Base-by-base conservation (phyloP, 2,113 vertebrate species). In the Turnix velox region DNA sequence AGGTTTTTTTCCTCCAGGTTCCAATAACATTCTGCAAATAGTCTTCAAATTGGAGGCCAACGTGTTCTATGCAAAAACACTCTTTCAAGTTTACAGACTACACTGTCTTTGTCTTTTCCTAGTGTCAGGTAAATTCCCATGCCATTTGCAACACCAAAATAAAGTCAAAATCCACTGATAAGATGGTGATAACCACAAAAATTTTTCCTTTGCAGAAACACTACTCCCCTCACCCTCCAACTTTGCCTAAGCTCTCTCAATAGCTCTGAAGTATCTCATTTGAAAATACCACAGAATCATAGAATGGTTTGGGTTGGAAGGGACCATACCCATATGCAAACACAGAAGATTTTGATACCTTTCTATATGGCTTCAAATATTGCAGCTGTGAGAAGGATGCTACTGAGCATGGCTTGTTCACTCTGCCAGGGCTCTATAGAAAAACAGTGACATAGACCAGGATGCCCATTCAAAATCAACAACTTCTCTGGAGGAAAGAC, bases 401-500 rank as follows among this genome's bases (percentile, higher is more conserved):
- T 79, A 30, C 7, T 20, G 18, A 72, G 52, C 15, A 5, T 7
- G n/a, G 22, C 28, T 79, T 68, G 18, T 62, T 22, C 28, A 33
- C 49, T 37, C 12, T 76, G 45, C 17, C 37, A 61, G 65, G 19
- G 17, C 14, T 71, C 30, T 39, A 18, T 16, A 40, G 49, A 46
- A 62, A 69, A 33, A 3, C 14, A 48, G 25, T 17, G 31, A 55
- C 37, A 46, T 33, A 18, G 91, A 19, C 15, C 43, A 88, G 57
- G 45, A 17, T 69, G 27, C 43, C 18, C 51, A 46, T 42, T 7
- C 10, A 40, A 79, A 55, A 54, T 7, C 48, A 86, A 25, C 8
- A 62, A 39, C 6, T 52, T 33, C 9, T 0, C 39, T 0, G 0
- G 22, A 71, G 20, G 46, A 88, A 51, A 71, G 62, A 51, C 10